Evolutionary conservation across 92 coral and sea anemone species (phyloP), one percentile per base, ranked within the genome.

Genomic region (Phenganax marumi): DNA sequence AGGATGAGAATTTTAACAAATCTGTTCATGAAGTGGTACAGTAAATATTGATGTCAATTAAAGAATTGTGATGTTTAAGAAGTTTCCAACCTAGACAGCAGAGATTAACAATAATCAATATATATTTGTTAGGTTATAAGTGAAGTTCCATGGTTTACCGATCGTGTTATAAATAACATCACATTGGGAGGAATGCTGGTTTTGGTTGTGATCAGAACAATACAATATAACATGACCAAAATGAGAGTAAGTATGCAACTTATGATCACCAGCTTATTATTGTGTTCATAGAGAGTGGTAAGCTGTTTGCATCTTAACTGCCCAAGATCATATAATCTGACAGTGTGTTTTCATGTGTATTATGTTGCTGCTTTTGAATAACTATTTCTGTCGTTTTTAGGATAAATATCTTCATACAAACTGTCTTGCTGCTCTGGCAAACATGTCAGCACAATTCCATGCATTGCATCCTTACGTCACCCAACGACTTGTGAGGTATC

Each of bases 401-500:
- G 98, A 95, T 85, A 95, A 95, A 74, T 95, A 95, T 70, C 89
- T 95, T 21, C 98, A 95, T 86, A 95, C 98, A 13, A 95, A 95
- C 87, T 95, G 98, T 83, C 84, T 95, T 49, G 98, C 98, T 52
- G 93, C 98, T 24, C 88, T 95, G 12, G 98, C 98, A 4, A 95
- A 95, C 90, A 95, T 95, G 98, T 95, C 98, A 23, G 92, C 98
- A 5, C 98, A 95, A 58, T 95, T 95, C 70, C 98, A 95, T 61
- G 98, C 98, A 0, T 91, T 95, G 26, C 98, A 95, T 79, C 98
- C 98, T 0, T 95, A 95, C 71, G 98, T 95, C 11, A 95, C 98
- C 52, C 98, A 95, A 76, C 82, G 98, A 85, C 90, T 95, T 55
- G 98, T 95, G 25, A 95, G 98, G 98, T 95, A 84, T n/a, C 54